Evolutionary conservation across 2,888 invertebrate genomes (phyloP), one percentile per base, ranked within the genome.

Genomic region (Ecdyonurus torrentis): DNA sequence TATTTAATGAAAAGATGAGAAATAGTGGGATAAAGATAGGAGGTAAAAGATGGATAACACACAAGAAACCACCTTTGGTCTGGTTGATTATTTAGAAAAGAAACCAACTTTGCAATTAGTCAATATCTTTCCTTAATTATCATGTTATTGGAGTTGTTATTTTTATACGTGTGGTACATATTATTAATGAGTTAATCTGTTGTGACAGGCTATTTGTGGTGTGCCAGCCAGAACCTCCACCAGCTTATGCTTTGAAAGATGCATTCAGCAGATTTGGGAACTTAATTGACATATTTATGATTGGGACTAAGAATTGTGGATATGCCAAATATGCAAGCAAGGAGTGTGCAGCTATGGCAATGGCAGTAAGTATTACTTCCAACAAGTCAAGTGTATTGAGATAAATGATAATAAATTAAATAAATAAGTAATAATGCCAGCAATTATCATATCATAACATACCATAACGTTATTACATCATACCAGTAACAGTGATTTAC

Each of bases 241-340:
- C 90, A 1, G 78, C 85, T 67, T 82, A 86, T 64, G 85, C 89
- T 23, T 78, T 96, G 70, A 85, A 87, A 69, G 93, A 95, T 74
- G 83, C 91, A 22, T 95, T 95, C 74, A 90, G 90, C 69, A 83
- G 94, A 70, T 95, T 95, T 76, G 94, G 93, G 3, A 84, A 87
- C 72, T 79, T 95, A 10, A 91, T 94, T 64, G 93, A 92, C 74
- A 90, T 93, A 1, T 94, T 91, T 72, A 84, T 94, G 73, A 77
- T 95, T 68, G 86, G 86, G 60, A 89, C 92, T 72, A 89, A 91
- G 72, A 94, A 91, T 70, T 93, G 91, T 74, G 95, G 95, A 0
- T 95, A 92, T 75, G 94, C 91, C 3, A 90, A 91, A 70, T 95
- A 88, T 75, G 86, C 91, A 2, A 80, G 79, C 60, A 80, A 78